Conservation (phyloP, 2,888 invertebrate species). For the Sabatieria punctata region DNA sequence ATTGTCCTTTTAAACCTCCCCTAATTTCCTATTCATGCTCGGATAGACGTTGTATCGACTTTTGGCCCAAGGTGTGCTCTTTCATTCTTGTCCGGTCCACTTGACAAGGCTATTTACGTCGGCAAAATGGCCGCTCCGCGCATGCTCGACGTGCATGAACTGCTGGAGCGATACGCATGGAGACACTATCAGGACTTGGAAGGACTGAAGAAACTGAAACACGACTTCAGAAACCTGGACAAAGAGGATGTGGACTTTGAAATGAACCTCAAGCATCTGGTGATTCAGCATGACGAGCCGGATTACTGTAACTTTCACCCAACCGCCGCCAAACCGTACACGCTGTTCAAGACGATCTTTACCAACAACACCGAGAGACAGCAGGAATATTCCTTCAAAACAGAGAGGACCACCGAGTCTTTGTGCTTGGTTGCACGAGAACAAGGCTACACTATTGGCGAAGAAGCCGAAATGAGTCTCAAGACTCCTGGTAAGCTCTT, state of each 20-base stretch:
- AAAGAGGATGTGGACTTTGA: constrained; percentile 26
- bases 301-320: constrained; percentile 24
- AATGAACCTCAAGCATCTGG: constrained; percentile 16
- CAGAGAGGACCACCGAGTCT: constrained; percentile 28
- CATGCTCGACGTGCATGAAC: constrained; percentile 22
- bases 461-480: constrained; percentile 35
- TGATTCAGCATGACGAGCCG: constrained; percentile 25
- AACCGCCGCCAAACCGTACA: constrained; percentile 26
- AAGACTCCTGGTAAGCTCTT: constrained; percentile 33
- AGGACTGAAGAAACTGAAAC: constrained; percentile 18
- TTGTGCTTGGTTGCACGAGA: constrained; percentile 24
- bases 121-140: neutral
- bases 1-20: too few relatives aligned
- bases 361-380: constrained; percentile 27
- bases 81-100: too few relatives aligned
- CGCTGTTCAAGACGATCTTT: constrained; percentile 28
- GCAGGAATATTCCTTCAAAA: constrained; percentile 31
- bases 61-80: too few relatives aligned
- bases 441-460: constrained; percentile 32
- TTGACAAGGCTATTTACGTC: too few relatives aligned
- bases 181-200: constrained; percentile 21
- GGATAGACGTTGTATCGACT: too few relatives aligned
- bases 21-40: too few relatives aligned
- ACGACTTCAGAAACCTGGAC: constrained; percentile 16
- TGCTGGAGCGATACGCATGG: constrained; percentile 31